Evolutionary conservation across 2,888 invertebrate species (phyloP).

Genomic region (Unio pictorum): DNA sequence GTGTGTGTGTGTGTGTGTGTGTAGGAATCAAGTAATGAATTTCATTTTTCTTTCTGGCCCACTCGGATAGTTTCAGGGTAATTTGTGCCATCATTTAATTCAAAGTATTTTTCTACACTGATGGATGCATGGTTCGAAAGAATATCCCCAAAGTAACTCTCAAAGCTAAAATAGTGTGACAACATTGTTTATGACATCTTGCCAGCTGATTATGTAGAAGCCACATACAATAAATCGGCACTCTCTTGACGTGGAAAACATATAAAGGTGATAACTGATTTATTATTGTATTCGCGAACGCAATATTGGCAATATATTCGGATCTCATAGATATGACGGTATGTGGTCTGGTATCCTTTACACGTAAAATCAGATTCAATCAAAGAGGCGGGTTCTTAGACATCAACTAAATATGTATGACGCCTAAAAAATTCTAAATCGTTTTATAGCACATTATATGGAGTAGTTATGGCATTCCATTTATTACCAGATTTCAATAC

Average conservation of each 20-base stretch:
- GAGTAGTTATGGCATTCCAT: too few species aligned
- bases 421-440: too few species aligned
- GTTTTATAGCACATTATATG: too few species aligned
- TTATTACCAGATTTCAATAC: too few species aligned
- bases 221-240: conserved; percentile 13
- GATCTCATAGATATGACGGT: conserved; percentile 16
- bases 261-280: conserved; percentile 24
- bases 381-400: too few species aligned
- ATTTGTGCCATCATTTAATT: conserved; percentile 29
- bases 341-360: conserved; percentile 9
- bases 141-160: conserved; percentile 19
- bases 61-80: conserved; percentile 15
- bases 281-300: conserved; percentile 16
- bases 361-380: too few species aligned
- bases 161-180: conserved; percentile 20
- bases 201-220: conserved; percentile 19
- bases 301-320: conserved; percentile 20
- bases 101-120: conserved; percentile 6
- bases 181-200: conserved; percentile 24
- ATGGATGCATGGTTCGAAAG: conserved; percentile 19
- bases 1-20: conserved; percentile 6
- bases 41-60: conserved; percentile 24
- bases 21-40: conserved; percentile 20
- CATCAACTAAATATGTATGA: too few species aligned
- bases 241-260: conserved; percentile 26